Conservation (phyloP, 2,797 vertebrate genomes). For the Peromyscus eremicus region DNA sequence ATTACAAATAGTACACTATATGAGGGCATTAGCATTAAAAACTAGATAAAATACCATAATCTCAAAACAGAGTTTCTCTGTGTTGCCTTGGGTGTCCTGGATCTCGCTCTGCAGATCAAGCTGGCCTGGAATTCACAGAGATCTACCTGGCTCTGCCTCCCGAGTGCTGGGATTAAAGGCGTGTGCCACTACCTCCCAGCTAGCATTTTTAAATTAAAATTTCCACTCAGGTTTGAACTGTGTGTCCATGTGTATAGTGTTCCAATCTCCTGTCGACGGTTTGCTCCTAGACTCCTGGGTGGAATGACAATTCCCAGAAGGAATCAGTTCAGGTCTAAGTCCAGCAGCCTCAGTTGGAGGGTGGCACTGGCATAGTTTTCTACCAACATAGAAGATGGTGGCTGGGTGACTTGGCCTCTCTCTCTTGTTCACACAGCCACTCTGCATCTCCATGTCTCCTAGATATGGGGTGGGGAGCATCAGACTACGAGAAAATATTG, state of each 20-base stretch:
- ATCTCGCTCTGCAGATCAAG: too few relatives aligned
- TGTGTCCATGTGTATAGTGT: too few relatives aligned
- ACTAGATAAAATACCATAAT: not conserved
- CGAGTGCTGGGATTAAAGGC: too few relatives aligned
- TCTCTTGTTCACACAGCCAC: not conserved
- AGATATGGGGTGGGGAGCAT: not conserved
- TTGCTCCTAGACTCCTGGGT: not conserved
- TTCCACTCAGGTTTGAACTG: not conserved
- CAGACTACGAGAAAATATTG: not conserved
- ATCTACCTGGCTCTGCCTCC: too few relatives aligned
- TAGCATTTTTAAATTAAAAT: not conserved
- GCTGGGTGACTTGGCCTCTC: not conserved
- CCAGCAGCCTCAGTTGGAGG: not conserved
- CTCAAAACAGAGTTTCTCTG: too few relatives aligned
- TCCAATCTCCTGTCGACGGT: not conserved
- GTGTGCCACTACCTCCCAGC: too few relatives aligned
- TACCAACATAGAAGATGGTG: not conserved
- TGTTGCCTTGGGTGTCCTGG: too few relatives aligned
- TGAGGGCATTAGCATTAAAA: not conserved
- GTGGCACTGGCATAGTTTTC: not conserved
- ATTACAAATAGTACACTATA: not conserved
- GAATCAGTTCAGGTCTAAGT: not conserved
- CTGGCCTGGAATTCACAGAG: too few relatives aligned
- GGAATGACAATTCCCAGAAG: not conserved
- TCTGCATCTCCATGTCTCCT: not conserved